A percentile compares a stretch with the other conserved stretches of the same genome.
These are phyloP conservation scores for Lithosia quadra DNA, from an alignment of 2,888 invertebrate species.

Conservation along the genomic window DNA sequence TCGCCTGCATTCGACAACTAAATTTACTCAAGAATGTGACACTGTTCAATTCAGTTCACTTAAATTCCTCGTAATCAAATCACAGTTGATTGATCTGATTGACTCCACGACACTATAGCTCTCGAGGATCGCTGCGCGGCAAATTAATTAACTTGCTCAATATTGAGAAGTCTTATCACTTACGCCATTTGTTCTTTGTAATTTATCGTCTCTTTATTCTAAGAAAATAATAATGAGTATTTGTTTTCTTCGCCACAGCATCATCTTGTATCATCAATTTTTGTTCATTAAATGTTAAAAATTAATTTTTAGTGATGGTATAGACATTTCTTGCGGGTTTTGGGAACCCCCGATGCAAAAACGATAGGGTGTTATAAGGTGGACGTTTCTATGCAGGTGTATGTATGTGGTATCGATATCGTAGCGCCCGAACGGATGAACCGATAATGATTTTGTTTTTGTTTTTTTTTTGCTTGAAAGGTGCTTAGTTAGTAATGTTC, in stretches of 20 bases:
- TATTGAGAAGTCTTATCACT: constrained; percentile 3
- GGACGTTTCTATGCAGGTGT: too few species aligned
- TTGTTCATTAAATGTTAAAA: neutral
- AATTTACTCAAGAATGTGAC: constrained; percentile 16
- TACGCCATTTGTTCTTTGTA: neutral
- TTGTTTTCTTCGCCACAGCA: neutral
- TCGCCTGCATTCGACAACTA: constrained; percentile 1
- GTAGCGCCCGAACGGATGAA: too few species aligned
- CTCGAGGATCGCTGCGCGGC: neutral
- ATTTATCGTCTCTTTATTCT: neutral
- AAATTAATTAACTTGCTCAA: constrained; percentile 9
- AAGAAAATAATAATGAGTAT: neutral
- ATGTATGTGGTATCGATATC: too few species aligned
- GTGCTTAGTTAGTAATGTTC: too few species aligned
- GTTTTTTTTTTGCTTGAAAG: too few species aligned
- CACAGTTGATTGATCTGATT: constrained; percentile 23
- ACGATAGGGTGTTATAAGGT: too few species aligned
- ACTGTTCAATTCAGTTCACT: constrained; percentile 5
- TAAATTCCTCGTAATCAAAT: constrained; percentile 15
- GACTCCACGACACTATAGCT: constrained; percentile 10
- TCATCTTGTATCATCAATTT: neutral
- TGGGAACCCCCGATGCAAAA: too few species aligned
- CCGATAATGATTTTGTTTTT: neutral
- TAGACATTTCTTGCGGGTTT: too few species aligned
- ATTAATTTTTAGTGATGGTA: too few species aligned